Conservation (phyloP, 2,888 invertebrate genomes). For the Chouioia cunea region DNA sequence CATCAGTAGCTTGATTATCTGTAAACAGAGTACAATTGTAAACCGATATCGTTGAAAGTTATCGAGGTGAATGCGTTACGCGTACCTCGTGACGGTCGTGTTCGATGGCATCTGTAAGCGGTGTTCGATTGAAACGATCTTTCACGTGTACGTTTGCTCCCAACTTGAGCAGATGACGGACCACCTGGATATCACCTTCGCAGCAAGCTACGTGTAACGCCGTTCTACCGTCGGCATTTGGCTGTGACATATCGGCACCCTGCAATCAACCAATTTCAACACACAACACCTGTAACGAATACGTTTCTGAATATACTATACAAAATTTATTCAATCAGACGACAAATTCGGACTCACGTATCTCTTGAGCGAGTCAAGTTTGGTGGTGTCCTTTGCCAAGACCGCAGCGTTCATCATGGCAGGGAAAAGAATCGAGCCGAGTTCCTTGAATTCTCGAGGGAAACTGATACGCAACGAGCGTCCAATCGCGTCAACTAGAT, state of each 20-base stretch:
- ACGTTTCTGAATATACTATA: too few relatives aligned
- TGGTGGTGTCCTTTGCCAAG: slow-evolving; percentile 70
- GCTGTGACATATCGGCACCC: slow-evolving; percentile 82
- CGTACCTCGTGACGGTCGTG: slow-evolving; percentile 73
- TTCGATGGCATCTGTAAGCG: slow-evolving; percentile 79
- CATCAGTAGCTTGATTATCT: slow-evolving; percentile 76
- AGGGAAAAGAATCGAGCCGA: slow-evolving; percentile 76
- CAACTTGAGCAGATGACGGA: slow-evolving; percentile 80
- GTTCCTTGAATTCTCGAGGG: slow-evolving; percentile 71
- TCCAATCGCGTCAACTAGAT: slow-evolving; percentile 74
- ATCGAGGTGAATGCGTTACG: too few relatives aligned
- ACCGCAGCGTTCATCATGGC: slow-evolving; percentile 79
- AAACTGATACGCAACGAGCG: slow-evolving; percentile 72
- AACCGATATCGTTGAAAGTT: not conserved
- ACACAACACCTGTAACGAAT: too few relatives aligned
- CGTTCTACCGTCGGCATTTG: slow-evolving; percentile 82
- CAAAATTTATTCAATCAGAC: not conserved
- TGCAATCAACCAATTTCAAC: slow-evolving; percentile 51
- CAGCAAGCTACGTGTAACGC: slow-evolving; percentile 85
- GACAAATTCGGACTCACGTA: too few relatives aligned
- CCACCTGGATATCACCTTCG: slow-evolving; percentile 77
- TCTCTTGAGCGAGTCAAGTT: slow-evolving; percentile 68
- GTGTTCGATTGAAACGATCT: slow-evolving; percentile 79
- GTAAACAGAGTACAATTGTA: not conserved
- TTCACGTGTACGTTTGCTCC: slow-evolving; percentile 88